Base-by-base conservation (phyloP, 2,888 invertebrate genomes). In the Drosophila nr. perissopoda region DNA sequence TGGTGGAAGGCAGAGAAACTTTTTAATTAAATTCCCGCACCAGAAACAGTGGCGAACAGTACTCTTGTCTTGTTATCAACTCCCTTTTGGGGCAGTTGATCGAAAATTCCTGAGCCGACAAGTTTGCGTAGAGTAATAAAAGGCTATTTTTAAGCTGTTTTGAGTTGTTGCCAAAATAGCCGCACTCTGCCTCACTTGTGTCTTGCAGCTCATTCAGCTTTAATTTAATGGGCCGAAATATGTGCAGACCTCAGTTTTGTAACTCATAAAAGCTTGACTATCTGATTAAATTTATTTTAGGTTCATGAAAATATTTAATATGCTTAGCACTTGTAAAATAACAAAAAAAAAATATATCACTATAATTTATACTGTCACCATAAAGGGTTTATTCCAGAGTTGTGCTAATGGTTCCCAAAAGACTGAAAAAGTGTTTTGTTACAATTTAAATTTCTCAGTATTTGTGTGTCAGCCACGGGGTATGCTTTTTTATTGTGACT, bases 11-110 rank as follows among this genome's bases (percentile, higher is more conserved):
- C 64, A 72, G 52, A 61, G 65, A 83, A 89, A 87, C 75, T 87
- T 85, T 85, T 85, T 89, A 85, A 89, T 85, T 85, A 84, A 85
- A 89, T 84, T 87, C 74, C 71, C 71, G 52, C 58, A 66, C 73
- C 69, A 71, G 34, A 53, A 57, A 49, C 61, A 59, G 53, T 25
- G 27, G 33, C 5, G 29, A 18, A 4, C 52, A 42, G 29, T 71
- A 31, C 53, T 65, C 3, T 40, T 40, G n/a, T 29, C 27, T 58
- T 61, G 58, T 80, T 63, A 69, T 69, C 45, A 62, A 69, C 54
- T 69, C 45, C n/a, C 63, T 60, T 51, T 64, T 53, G 51, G 51
- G 57, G 36, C 48, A 52, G 31, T 52, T 52, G 34, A 27, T 40
- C 27, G 31, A 29, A 31, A 76, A 70, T 69, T 70, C 58, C 70